A percentile compares a stretch with the other conserved stretches of the same genome.
These are phyloP conservation scores for Mythimna pallens DNA, from an alignment of 2,888 invertebrate species.

Conservation along the genomic window DNA sequence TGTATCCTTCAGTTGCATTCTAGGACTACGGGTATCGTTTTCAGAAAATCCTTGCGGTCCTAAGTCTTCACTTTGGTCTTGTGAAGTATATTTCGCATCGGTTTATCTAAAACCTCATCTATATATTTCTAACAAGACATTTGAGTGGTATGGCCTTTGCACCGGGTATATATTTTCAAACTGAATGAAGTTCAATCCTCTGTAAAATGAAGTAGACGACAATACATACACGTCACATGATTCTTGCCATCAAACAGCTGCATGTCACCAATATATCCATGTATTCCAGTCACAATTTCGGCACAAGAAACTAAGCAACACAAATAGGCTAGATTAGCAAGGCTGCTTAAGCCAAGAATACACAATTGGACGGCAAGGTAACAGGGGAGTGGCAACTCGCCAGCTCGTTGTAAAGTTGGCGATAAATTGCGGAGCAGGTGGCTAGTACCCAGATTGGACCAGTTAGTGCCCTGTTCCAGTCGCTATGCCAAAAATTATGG, in stretches of 20 bases:
- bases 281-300: conserved; percentile 6
- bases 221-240: neutral
- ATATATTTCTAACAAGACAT: too few relatives aligned
- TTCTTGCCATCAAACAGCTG: neutral
- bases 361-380: conserved; percentile 59
- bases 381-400: conserved; percentile 76
- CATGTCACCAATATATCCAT: neutral
- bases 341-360: conserved; percentile 59
- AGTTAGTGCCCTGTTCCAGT: conserved; percentile 50
- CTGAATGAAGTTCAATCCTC: neutral
- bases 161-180: neutral
- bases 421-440: conserved; percentile 79
- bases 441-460: conserved; percentile 57
- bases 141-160: too few relatives aligned
- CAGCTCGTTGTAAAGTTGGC: conserved; percentile 77
- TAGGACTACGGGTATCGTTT: too few relatives aligned
- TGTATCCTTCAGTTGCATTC: too few relatives aligned
- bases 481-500: conserved; percentile 62
- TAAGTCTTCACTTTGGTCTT: too few relatives aligned
- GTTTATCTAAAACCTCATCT: too few relatives aligned
- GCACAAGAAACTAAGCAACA: conserved; percentile 31
- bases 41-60: too few relatives aligned
- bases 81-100: too few relatives aligned
- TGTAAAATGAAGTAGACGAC: neutral
- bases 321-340: conserved; percentile 53